Evolutionary conservation across 2,888 invertebrate genomes (phyloP), one percentile per base, ranked within the genome.

Genomic region (Enchytraeus crypticus): DNA sequence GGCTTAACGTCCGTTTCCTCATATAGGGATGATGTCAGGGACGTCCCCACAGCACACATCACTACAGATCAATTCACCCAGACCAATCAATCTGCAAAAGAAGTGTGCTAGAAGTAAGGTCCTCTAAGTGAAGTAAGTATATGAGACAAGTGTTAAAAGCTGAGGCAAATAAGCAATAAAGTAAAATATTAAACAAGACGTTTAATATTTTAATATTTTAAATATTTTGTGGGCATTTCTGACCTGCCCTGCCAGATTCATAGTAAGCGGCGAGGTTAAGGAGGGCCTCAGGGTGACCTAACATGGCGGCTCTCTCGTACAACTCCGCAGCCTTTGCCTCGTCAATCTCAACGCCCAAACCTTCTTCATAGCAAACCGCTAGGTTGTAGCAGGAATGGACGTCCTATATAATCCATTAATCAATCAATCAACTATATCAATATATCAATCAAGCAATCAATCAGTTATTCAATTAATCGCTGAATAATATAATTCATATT

Each of bases 331-430:
- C 74, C 51, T 68, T 69, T 59, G 69, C 68, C 32, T 71, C 65
- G 56, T 73, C 71, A 8, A 65, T 61, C 34, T 69, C 71, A 30
- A 73, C 70, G 4, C 74, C 75, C 67, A 67, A 72, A 4, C 75
- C 76, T 57, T 73, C 66, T 64, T 76, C 74, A 57, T 73, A 73
- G 61, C 75, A 76, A 38, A 75, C 59, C 5, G 70, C 76, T 33
- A 76, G 70, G 63, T 71, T 73, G 61, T 73, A 76, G 63, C 72
- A 71, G 0, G 72, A 72, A 29, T 73, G 71, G 1, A 66, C 51
- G 62, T 75, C 71, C 75, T 76, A 56, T n/a, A 63, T 18, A 30
- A n/a, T n/a, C n/a, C n/a, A n/a, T n/a, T n/a, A n/a, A n/a, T n/a
- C n/a, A n/a, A n/a, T n/a, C n/a, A n/a, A n/a, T n/a, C n/a, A n/a